Conservation (phyloP, 2,888 invertebrate species). For the Limenitis camilla region DNA sequence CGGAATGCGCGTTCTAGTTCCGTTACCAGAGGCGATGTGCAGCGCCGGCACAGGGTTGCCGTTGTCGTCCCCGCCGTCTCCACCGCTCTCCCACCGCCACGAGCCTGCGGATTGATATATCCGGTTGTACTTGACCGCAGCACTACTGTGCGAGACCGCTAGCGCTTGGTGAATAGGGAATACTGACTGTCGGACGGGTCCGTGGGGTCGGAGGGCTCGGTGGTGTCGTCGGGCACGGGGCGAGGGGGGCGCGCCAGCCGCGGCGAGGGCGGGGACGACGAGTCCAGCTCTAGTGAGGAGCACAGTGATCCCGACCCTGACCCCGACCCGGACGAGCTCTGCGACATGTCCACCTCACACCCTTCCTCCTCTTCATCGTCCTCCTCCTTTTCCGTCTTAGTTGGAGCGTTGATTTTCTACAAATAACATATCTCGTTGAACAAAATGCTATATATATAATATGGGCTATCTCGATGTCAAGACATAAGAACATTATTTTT, state of each 20-base stretch:
- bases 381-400: conserved; percentile 7
- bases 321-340: conserved; percentile 28
- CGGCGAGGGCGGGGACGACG: conserved; percentile 28
- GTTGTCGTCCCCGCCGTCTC: conserved; percentile 48
- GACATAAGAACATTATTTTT: no score
- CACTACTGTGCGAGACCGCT: not conserved
- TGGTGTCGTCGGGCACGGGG: conserved; percentile 34
- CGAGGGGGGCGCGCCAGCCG: conserved; percentile 34
- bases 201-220: conserved; percentile 20
- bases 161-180: not conserved
- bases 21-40: conserved; percentile 2
- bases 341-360: conserved; percentile 25
- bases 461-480: no score
- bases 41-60: conserved; percentile 34
- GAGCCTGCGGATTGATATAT: conserved; percentile 23
- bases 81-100: conserved; percentile 30
- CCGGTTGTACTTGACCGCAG: not conserved
- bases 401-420: not conserved
- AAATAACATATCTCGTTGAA: conserved; percentile 24
- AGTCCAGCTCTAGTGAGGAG: conserved; percentile 51
- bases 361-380: conserved; percentile 34
- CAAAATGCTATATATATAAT: no score
- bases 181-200: conserved; percentile 32
- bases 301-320: conserved; percentile 22
- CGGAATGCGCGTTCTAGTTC: no score